Evolutionary conservation across 2,888 invertebrate genomes (phyloP).

Genomic region (Phasia obesa): DNA sequence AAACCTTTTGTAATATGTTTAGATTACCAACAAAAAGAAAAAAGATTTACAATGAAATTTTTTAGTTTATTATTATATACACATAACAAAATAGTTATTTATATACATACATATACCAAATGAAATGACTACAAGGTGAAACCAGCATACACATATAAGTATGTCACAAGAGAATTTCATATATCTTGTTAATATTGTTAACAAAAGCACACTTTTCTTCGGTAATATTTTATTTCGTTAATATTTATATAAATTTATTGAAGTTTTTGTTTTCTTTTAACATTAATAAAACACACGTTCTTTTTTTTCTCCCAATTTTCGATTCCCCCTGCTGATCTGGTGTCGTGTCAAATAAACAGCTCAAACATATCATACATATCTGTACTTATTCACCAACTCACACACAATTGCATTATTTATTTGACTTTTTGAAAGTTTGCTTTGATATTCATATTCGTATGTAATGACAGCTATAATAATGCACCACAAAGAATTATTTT

Average conservation of each 20-base stretch:
- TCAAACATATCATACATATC: conserved; percentile 44
- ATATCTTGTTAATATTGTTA: background rate
- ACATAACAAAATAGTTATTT: conserved; percentile 20
- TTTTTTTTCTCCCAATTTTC: conserved; percentile 34
- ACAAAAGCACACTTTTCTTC: background rate
- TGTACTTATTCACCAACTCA: conserved; percentile 46
- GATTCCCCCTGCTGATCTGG: conserved; percentile 59
- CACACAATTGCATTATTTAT: conserved; percentile 44
- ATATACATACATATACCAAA: too few species aligned
- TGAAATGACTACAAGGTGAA: conserved; percentile 66
- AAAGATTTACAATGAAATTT: conserved; percentile 63
- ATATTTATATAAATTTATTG: background rate
- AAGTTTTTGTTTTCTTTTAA: conserved; percentile 17
- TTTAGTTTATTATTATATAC: conserved; percentile 52
- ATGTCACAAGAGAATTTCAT: conserved; percentile 26
- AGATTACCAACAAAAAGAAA: conserved; percentile 57
- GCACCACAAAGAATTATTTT: conserved; percentile 62
- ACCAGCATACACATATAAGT: conserved; percentile 62
- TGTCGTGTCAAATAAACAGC: conserved; percentile 67
- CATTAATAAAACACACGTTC: conserved; percentile 45
- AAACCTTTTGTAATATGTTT: conserved; percentile 28
- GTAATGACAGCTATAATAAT: conserved; percentile 60
- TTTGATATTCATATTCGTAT: conserved; percentile 61
- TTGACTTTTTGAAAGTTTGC: conserved; percentile 64
- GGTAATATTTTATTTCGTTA: conserved; percentile 14